Evolutionary conservation across 2,888 invertebrate species (phyloP).

Genomic region (Andrena camellia): DNA sequence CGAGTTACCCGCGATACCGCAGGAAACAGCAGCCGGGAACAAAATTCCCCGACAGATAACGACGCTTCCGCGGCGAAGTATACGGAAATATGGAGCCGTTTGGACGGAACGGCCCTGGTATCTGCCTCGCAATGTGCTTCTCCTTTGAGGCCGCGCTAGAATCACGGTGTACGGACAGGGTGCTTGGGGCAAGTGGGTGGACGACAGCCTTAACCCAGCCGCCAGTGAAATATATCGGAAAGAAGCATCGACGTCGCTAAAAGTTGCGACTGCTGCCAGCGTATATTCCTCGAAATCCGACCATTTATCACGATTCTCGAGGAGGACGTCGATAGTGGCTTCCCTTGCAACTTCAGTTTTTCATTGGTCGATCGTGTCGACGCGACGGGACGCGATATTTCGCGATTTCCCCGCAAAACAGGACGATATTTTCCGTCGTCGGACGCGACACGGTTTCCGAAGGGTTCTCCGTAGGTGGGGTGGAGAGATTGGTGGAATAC

Average conservation of each 20-base stretch:
- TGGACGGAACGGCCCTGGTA: slow-evolving; percentile 15
- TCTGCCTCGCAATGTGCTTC: slow-evolving; percentile 16
- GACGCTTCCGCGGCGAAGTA: slow-evolving; percentile 30
- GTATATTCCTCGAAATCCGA: slow-evolving; percentile 41
- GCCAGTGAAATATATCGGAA: slow-evolving; percentile 20
- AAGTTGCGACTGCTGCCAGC: slow-evolving; percentile 17
- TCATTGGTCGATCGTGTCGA: not conserved
- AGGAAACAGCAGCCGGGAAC: not conserved
- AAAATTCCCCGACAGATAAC: slow-evolving; percentile 37
- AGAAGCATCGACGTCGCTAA: slow-evolving; percentile 14
- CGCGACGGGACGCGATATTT: slow-evolving; percentile 1
- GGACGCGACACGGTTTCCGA: not conserved
- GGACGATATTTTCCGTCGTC: slow-evolving; percentile 1
- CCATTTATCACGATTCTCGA: slow-evolving; percentile 46
- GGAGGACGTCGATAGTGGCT: slow-evolving; percentile 4
- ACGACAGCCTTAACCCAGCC: slow-evolving; percentile 39
- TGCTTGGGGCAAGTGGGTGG: slow-evolving; percentile 21
- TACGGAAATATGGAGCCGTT: slow-evolving; percentile 24
- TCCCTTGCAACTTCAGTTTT: slow-evolving; percentile 18
- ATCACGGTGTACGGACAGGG: slow-evolving; percentile 2
- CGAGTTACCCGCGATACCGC: slow-evolving; percentile 28
- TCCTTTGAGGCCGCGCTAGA: slow-evolving; percentile 17
- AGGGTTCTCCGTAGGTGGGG: not conserved
- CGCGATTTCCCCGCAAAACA: not conserved
- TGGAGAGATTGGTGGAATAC: slow-evolving; percentile 6